Evolutionary conservation across 2,797 vertebrate species (phyloP).

Genomic region (Prionace glauca): DNA sequence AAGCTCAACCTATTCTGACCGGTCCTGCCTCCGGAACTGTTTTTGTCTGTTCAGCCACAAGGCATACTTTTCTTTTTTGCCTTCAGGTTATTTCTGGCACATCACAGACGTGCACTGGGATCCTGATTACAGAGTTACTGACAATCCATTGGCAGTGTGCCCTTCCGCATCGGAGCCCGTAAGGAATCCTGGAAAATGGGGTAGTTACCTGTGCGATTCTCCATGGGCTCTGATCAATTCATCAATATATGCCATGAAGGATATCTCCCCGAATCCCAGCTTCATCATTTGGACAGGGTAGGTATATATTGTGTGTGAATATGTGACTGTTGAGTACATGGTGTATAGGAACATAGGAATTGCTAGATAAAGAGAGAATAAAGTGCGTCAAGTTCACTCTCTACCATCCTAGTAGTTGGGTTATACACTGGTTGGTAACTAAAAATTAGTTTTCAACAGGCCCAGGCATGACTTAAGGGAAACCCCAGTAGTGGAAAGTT

Average conservation of each 20-base stretch:
- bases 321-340: background rate
- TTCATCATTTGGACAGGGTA: conserved; percentile 96
- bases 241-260: conserved; percentile 70
- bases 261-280: conserved; percentile 67
- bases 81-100: conserved; percentile 80
- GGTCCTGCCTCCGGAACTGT: background rate
- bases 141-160: conserved; percentile 60
- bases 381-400: background rate
- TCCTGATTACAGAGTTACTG: conserved; percentile 59
- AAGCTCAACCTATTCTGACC: background rate
- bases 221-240: conserved; percentile 76
- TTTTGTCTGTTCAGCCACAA: background rate
- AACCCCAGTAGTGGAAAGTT: background rate
- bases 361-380: background rate
- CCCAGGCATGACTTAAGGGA: background rate
- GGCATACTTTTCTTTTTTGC: background rate
- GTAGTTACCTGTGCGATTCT: conserved; percentile 78
- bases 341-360: background rate
- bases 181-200: conserved; percentile 65
- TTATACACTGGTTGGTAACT: no score
- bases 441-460: background rate
- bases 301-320: background rate
- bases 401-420: background rate
- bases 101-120: conserved; percentile 86
- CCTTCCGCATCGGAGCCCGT: conserved; percentile 64